Percentiles rank a stretch among this genome's conserved stretches.
Conservation (phyloP, 2,113 vertebrate genomes). For the Calonectris borealis region DNA sequence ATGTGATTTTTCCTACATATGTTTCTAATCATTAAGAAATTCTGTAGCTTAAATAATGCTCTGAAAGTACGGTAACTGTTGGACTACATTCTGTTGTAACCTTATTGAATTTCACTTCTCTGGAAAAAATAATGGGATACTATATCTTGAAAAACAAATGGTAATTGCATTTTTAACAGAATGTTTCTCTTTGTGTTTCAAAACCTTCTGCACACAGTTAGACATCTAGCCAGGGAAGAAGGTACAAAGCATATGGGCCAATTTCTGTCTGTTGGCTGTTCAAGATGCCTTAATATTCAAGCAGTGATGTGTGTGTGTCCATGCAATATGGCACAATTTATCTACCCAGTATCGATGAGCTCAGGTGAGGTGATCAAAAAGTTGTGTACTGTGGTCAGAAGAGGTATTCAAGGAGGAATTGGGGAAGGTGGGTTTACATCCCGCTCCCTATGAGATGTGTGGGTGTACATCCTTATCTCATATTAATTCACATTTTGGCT, state of each 20-base stretch:
- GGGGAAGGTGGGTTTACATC: neutral
- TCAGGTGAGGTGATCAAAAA: slow-evolving; percentile 6
- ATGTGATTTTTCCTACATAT: slow-evolving; percentile 66
- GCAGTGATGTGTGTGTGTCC: slow-evolving; percentile 42
- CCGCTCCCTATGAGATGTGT: neutral
- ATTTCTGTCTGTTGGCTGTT: slow-evolving; percentile 69
- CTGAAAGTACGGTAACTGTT: slow-evolving; percentile 69
- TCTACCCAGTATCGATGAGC: neutral
- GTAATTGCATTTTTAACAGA: slow-evolving; percentile 72
- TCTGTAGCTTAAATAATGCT: slow-evolving; percentile 70
- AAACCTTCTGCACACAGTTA: slow-evolving; percentile 73
- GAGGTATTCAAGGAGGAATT: neutral
- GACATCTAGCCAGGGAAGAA: slow-evolving; percentile 72
- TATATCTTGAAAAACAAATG: slow-evolving; percentile 71
- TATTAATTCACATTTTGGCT: neutral
- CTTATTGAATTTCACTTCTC: slow-evolving; percentile 71
- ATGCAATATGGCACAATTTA: slow-evolving; percentile 30
- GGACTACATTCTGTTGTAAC: slow-evolving; percentile 71
- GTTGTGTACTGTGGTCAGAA: neutral
- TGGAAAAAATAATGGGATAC: slow-evolving; percentile 70
- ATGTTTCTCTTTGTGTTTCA: slow-evolving; percentile 73
- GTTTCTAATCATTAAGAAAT: slow-evolving; percentile 73
- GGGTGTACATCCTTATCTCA: neutral
- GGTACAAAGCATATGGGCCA: slow-evolving; percentile 73
- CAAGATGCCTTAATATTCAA: slow-evolving; percentile 67